phyloP scores from a whole-genome alignment of 2,888 invertebrate species.

The Diaprepes abbreviatus region DNA sequence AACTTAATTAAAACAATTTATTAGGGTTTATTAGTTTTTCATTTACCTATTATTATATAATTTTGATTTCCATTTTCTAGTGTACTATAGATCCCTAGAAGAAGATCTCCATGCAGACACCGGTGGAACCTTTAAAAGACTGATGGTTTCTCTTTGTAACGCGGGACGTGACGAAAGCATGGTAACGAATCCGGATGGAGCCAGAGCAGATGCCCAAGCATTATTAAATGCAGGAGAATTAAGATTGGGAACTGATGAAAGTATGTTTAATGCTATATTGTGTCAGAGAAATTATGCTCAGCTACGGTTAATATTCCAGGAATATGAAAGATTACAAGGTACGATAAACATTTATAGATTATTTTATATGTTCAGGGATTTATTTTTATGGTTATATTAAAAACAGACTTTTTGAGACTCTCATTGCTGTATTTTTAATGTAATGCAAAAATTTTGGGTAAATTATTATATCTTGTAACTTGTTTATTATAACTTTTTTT shows the following conservation, averaged over 20 bases:
- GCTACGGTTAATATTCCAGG: conserved; percentile 67
- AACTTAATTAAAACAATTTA: no score
- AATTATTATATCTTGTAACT: no score
- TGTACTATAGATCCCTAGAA: conserved; percentile 55
- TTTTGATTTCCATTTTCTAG: no score
- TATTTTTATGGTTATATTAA: no score
- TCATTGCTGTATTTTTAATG: no score
- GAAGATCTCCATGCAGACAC: conserved; percentile 87
- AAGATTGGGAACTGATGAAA: conserved; percentile 86
- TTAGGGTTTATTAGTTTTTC: no score
- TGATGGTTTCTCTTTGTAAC: conserved; percentile 88
- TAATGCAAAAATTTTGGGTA: no score
- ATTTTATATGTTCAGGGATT: no score
- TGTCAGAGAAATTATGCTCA: conserved; percentile 84
- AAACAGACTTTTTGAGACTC: no score
- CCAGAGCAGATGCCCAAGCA: conserved; percentile 86
- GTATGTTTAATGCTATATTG: conserved; percentile 86
- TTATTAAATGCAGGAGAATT: conserved; percentile 81
- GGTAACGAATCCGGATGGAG: conserved; percentile 79
- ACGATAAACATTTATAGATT: no score
- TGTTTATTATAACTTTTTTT: no score
- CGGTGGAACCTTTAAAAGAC: conserved; percentile 90
- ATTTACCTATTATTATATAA: no score
- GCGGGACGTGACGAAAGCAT: conserved; percentile 87
- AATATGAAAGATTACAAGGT: conserved; percentile 54